These are phyloP conservation scores for Pempheris klunzingeri DNA, from an alignment of 2,797 vertebrate genomes.

Conservation along the genomic window DNA sequence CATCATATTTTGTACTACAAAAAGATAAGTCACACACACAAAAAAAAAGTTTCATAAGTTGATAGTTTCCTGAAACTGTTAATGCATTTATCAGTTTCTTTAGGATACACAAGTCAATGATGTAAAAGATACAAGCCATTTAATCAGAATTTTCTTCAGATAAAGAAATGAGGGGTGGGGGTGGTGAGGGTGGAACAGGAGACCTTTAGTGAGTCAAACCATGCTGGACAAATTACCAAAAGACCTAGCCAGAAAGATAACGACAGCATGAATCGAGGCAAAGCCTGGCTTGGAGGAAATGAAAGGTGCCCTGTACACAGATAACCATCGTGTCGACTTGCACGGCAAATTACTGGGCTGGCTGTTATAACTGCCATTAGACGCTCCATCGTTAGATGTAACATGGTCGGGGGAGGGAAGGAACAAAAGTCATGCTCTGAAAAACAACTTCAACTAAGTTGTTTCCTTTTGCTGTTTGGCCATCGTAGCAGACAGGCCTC, in stretches of 20 bases:
- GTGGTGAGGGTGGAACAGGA: slow-evolving; percentile 47
- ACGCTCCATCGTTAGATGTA: slow-evolving; percentile 77
- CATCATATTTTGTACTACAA: slow-evolving; percentile 14
- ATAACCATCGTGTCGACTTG: slow-evolving; percentile 79
- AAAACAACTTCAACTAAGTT: slow-evolving; percentile 85
- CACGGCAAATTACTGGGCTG: slow-evolving; percentile 83
- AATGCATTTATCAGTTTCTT: slow-evolving; percentile 31
- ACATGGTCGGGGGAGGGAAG: slow-evolving; percentile 60
- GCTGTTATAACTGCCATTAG: slow-evolving; percentile 77
- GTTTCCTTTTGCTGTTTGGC: slow-evolving; percentile 73
- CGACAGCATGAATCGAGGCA: slow-evolving; percentile 67
- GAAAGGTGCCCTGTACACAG: slow-evolving; percentile 69
- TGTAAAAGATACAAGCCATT: slow-evolving; percentile 58
- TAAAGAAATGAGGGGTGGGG: slow-evolving; percentile 62
- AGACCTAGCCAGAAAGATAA: slow-evolving; percentile 77
- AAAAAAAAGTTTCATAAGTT: slow-evolving; percentile 34
- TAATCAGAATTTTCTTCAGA: slow-evolving; percentile 66
- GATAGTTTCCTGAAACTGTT: slow-evolving; percentile 23
- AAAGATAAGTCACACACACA: slow-evolving; percentile 14
- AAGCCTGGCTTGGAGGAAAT: slow-evolving; percentile 76
- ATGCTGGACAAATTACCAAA: slow-evolving; percentile 81
- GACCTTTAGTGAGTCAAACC: slow-evolving; percentile 75
- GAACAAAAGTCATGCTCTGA: slow-evolving; percentile 82
- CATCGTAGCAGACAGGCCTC: slow-evolving; percentile 69
- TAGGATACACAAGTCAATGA: slow-evolving; percentile 33